phyloP scores from a whole-genome alignment of 2,797 vertebrate genomes.

The Smutsia temminckii region DNA sequence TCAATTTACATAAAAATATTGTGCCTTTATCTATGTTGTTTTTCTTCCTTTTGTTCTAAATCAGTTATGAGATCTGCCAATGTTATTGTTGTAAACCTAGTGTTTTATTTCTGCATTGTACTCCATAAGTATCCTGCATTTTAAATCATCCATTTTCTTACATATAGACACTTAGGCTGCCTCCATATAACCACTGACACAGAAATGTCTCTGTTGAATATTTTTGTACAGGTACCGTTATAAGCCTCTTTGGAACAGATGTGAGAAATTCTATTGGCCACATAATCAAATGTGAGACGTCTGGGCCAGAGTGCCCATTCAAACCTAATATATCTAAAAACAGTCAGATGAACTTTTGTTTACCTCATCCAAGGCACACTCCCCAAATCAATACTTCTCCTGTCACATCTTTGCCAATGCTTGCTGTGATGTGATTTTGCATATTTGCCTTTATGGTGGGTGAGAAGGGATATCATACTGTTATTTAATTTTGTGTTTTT shows the following conservation, averaged over 20 bases:
- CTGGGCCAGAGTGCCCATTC: neutral
- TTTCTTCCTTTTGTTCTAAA: neutral
- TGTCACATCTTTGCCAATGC: neutral
- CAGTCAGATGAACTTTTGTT: neutral
- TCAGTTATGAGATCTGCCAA: neutral
- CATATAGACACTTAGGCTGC: neutral
- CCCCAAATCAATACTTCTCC: neutral
- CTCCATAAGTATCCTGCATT: neutral
- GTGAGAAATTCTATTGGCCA: neutral
- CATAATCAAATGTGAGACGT: neutral
- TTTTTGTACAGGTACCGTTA: neutral
- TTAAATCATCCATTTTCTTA: neutral
- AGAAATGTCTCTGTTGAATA: neutral
- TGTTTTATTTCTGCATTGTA: neutral
- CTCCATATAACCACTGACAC: neutral
- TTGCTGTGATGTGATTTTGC: neutral
- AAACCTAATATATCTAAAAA: neutral
- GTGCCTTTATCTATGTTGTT: neutral
- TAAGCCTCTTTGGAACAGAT: neutral
- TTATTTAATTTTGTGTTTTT: neutral
- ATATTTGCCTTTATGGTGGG: neutral
- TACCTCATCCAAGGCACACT: neutral
- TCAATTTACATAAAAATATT: slow-evolving; percentile 1
- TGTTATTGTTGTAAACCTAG: neutral
- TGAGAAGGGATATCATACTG: neutral